Conservation (phyloP, 1,140 invertebrate species). For the Apis dorsata region DNA sequence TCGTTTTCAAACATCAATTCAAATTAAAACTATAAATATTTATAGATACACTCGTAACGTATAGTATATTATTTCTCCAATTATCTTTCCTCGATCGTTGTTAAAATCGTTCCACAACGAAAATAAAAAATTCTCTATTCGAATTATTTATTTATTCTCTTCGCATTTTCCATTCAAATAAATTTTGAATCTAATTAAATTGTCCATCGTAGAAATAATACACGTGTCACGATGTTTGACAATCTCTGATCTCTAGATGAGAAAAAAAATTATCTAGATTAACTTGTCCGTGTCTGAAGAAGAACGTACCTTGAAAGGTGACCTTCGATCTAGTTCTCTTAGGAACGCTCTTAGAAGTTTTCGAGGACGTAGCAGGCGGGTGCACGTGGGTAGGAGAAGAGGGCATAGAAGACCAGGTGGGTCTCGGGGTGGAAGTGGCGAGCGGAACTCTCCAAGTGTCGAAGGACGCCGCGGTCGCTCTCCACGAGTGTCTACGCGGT, state of each 20-base stretch:
- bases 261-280: no score
- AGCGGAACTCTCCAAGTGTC: constrained; percentile 75
- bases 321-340: constrained; percentile 79
- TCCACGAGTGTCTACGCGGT: constrained; percentile 77
- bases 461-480: constrained; percentile 75
- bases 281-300: no score
- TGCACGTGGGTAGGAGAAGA: constrained; percentile 80
- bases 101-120: background rate
- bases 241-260: background rate
- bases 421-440: constrained; percentile 69
- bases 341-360: constrained; percentile 67
- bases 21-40: background rate
- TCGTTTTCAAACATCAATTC: no score
- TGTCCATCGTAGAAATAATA: background rate
- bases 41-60: no score
- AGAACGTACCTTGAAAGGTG: constrained; percentile 79
- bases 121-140: no score
- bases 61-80: background rate
- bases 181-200: no score
- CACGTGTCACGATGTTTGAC: no score
- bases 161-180: no score
- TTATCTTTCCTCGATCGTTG: background rate
- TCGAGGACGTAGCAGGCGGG: constrained; percentile 64
- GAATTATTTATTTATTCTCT: no score
- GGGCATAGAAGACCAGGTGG: constrained; percentile 80